Conservation (phyloP, 1,140 invertebrate species). For the Aphaenogaster floridana region DNA sequence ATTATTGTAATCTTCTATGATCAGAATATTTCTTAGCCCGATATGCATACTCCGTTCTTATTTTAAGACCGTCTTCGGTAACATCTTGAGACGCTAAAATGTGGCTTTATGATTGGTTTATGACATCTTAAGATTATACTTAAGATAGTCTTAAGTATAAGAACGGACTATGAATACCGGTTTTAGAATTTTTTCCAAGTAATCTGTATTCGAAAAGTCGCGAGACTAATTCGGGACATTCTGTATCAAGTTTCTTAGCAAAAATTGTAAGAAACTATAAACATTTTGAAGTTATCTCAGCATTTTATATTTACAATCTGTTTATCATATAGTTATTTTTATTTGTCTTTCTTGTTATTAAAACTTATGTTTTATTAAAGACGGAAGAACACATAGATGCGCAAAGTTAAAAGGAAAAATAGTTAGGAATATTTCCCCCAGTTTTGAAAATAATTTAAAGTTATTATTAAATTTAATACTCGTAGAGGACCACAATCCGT, state of each 20-base stretch:
- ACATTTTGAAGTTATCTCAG: neutral
- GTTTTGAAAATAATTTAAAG: conserved; percentile 11
- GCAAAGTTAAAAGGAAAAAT: neutral
- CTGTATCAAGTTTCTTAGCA: neutral
- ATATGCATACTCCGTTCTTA: no score
- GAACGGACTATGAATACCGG: no score
- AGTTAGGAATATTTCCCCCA: neutral
- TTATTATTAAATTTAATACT: no score
- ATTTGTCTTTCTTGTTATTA: neutral
- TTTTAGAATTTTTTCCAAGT: neutral
- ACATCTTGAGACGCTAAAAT: no score
- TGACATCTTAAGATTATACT: no score
- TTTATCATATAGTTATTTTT: conserved; percentile 11
- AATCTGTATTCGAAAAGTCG: neutral
- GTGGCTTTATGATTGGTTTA: no score
- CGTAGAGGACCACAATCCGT: no score
- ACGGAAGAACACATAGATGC: neutral
- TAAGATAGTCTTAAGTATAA: no score
- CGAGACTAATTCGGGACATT: neutral
- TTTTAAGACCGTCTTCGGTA: no score
- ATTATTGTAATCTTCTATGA: neutral
- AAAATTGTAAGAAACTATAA: neutral
- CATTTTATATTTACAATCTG: neutral
- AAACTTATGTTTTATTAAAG: neutral
- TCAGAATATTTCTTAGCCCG: neutral